These are phyloP conservation scores for Pinctada fucata DNA, from an alignment of 2,888 invertebrate genomes.

Conservation along the genomic window DNA sequence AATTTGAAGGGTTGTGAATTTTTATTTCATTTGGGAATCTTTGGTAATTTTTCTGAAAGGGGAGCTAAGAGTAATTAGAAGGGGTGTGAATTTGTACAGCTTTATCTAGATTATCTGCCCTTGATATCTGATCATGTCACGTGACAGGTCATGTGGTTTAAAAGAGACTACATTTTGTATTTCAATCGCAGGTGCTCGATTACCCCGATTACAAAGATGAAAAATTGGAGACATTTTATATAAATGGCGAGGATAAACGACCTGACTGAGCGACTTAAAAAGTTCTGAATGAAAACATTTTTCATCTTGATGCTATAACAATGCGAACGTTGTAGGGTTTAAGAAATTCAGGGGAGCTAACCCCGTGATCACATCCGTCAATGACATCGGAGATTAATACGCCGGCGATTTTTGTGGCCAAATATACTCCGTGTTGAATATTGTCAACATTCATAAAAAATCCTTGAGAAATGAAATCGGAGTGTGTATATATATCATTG, in stretches of 20 bases:
- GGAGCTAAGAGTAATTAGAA: too few species aligned
- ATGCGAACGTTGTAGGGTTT: background rate
- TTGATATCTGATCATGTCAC: too few species aligned
- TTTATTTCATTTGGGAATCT: too few species aligned
- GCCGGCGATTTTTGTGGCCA: background rate
- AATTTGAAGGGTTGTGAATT: too few species aligned
- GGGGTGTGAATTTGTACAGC: too few species aligned
- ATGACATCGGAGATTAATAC: background rate
- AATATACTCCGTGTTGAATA: background rate
- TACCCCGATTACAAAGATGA: background rate
- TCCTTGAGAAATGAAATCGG: too few species aligned
- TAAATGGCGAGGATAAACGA: background rate
- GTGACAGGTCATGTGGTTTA: background rate
- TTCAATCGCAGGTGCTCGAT: background rate
- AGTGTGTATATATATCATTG: too few species aligned
- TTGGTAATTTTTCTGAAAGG: too few species aligned
- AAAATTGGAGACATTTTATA: background rate
- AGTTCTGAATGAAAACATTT: background rate
- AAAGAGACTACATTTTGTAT: background rate
- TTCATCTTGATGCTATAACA: background rate
- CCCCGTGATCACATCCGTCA: background rate
- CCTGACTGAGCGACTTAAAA: constrained; percentile 1
- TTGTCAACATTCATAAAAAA: background rate
- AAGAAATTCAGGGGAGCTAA: background rate
- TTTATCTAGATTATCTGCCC: too few species aligned